Percentiles rank a stretch among this genome's conserved stretches.
These are phyloP conservation scores for Stenchaetothrips biformis DNA, from an alignment of 2,888 invertebrate genomes.

Conservation along the genomic window DNA sequence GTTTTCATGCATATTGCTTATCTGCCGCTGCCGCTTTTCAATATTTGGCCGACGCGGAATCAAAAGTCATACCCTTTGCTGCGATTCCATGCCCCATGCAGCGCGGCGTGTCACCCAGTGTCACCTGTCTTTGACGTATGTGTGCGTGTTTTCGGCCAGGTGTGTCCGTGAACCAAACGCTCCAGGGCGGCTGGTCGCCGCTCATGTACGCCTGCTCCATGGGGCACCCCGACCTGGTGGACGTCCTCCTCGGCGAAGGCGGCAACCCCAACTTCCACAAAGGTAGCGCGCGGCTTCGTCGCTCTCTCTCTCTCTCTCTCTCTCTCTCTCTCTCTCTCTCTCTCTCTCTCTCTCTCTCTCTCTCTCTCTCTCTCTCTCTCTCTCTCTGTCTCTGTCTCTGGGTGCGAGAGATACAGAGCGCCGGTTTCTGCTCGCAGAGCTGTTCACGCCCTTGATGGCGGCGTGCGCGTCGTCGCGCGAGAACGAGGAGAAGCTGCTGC, in stretches of 20 bases:
- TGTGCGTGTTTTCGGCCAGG: conserved; percentile 26
- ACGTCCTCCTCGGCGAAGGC: conserved; percentile 44
- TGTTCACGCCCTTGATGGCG: conserved; percentile 47
- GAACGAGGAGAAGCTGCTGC: conserved; percentile 42
- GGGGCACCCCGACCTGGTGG: conserved; percentile 41
- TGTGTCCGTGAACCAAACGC: conserved; percentile 36
- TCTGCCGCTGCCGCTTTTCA: neutral
- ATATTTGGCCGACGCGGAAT: neutral
- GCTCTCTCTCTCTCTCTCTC: too few species aligned
- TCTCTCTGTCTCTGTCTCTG: conserved; percentile 8
- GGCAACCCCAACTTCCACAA: conserved; percentile 46
- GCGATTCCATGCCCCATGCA: too few species aligned
- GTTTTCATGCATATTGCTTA: conserved; percentile 14
- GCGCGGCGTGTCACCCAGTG: too few species aligned
- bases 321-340: neutral
- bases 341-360: too few species aligned
- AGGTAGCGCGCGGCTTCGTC: conserved; percentile 33
- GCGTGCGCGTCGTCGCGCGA: conserved; percentile 44
- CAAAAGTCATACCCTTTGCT: too few species aligned
- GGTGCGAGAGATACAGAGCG: neutral
- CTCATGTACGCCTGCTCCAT: conserved; percentile 42
- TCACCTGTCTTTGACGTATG: too few species aligned
- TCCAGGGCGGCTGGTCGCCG: conserved; percentile 42
- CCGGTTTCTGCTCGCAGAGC: conserved; percentile 35
- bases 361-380: too few species aligned